Evolutionary conservation across 2,113 vertebrate genomes (phyloP).

Genomic region (Microcebus murinus): DNA sequence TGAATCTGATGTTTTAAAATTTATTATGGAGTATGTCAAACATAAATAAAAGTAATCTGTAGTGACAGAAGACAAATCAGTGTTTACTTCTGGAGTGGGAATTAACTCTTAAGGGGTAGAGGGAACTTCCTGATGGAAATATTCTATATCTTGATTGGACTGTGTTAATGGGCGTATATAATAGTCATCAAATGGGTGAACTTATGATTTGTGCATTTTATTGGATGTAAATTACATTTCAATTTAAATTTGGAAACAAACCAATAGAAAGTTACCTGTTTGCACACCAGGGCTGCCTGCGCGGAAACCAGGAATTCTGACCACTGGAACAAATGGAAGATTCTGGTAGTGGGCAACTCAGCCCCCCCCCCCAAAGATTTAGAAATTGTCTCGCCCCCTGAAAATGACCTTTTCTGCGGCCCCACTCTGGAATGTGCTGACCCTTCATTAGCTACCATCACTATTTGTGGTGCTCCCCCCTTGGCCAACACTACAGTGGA

Average conservation of each 20-base stretch:
- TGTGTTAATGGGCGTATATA: not conserved
- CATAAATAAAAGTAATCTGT: not conserved
- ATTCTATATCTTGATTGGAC: not conserved
- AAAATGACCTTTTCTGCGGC: slow-evolving; percentile 26
- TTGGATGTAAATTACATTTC: slow-evolving; percentile 18
- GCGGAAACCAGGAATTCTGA: not conserved
- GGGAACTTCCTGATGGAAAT: not conserved
- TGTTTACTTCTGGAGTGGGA: not conserved
- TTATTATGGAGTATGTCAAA: slow-evolving; percentile 8
- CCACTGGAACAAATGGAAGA: not conserved
- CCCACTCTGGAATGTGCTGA: not conserved
- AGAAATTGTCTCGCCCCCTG: slow-evolving; percentile 17
- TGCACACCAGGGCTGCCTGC: not conserved
- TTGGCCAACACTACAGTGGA: not conserved
- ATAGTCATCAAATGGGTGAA: slow-evolving; percentile 5
- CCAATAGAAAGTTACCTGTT: not conserved
- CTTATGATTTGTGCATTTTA: not conserved
- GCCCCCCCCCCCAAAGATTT: not conserved
- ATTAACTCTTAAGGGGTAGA: not conserved
- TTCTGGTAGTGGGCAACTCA: not conserved
- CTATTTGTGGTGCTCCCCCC: not conserved
- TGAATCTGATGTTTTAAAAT: slow-evolving; percentile 5
- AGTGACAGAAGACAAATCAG: not conserved
- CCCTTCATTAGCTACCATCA: not conserved
- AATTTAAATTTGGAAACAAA: slow-evolving; percentile 37